Evolutionary conservation across 1,140 invertebrate genomes (phyloP).

Genomic region (Lepidurus packardi): DNA sequence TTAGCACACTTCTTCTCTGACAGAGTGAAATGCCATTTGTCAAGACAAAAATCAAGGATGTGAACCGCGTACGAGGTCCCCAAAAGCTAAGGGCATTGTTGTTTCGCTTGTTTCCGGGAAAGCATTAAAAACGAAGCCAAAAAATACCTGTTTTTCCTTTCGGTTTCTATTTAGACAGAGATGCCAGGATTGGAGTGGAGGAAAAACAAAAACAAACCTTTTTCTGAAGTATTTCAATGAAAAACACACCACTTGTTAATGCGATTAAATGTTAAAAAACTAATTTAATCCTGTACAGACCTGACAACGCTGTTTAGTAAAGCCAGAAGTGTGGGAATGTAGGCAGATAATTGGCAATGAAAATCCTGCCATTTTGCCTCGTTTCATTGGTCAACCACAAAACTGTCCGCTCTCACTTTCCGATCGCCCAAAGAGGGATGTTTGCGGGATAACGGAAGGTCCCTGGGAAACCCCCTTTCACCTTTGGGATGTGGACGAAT

Average conservation of each 20-base stretch:
- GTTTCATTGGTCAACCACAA: neutral
- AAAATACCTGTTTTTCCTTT: neutral
- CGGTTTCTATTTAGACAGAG: neutral
- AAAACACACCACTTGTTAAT: no score
- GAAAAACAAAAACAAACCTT: no score
- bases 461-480: neutral
- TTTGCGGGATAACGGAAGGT: neutral
- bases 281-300: no score
- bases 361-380: no score
- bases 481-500: neutral
- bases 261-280: no score
- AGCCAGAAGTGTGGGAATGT: no score
- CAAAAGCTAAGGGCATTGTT: neutral
- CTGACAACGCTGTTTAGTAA: no score
- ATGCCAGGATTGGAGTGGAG: neutral
- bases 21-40: conserved; percentile 9
- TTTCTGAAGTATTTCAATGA: no score
- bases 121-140: neutral
- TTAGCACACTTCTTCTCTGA: conserved; percentile 8
- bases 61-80: neutral
- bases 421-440: neutral
- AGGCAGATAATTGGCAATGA: no score
- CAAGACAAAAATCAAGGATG: conserved; percentile 8
- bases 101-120: neutral
- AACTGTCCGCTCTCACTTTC: neutral